Evolutionary conservation across 1,140 invertebrate species (phyloP), one percentile per base, ranked within the genome.

Genomic region (Drosophila willistoni): DNA sequence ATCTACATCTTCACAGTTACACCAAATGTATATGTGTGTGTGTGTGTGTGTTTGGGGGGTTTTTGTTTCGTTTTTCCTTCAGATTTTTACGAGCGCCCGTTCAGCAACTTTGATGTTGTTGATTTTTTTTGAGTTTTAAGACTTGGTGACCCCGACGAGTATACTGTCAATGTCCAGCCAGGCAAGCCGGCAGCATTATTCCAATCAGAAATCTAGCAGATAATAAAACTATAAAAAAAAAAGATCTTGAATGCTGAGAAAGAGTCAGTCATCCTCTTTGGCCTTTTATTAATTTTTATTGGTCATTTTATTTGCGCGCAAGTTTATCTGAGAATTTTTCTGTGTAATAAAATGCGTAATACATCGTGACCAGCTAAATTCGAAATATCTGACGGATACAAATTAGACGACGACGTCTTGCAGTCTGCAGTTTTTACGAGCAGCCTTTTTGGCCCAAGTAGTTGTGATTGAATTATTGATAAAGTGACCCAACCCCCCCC

Each of bases 251-350:
- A 12, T 39, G 3, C 36, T 39, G 36, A 12, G 36, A 29, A 7
- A 29, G 29, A 29, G 34, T 36, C 34, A 29, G 34, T 36, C 34
- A 0, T 33, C 9, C 14, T 1, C 17, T 22, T 0, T 9, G 10
- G n/a, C 19, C 60, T 89, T 84, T 89, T 90, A 90, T 89, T 89
- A 89, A 89, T 89, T 89, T 89, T 89, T 90, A 90, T 90, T 73
- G 25, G 19, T 42, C 61, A 59, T 83, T 78, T 82, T 78, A 81
- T 81, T 68, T 82, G 69, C 60, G 17, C n/a, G 54, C 60, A 74
- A 66, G 42, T 77, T 77, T 79, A 73, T 79, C 74, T 54, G 47
- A 29, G 60, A 77, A 77, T 74, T 72, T 77, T 74, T 56, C 36
- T 51, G 44, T 22, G 79, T 67, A 70, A 87, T 87, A 87, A 87